Percentiles rank a stretch among this genome's conserved stretches.
Evolutionary conservation across 2,113 vertebrate species (phyloP).

Genomic region (Cercocebus atys): DNA sequence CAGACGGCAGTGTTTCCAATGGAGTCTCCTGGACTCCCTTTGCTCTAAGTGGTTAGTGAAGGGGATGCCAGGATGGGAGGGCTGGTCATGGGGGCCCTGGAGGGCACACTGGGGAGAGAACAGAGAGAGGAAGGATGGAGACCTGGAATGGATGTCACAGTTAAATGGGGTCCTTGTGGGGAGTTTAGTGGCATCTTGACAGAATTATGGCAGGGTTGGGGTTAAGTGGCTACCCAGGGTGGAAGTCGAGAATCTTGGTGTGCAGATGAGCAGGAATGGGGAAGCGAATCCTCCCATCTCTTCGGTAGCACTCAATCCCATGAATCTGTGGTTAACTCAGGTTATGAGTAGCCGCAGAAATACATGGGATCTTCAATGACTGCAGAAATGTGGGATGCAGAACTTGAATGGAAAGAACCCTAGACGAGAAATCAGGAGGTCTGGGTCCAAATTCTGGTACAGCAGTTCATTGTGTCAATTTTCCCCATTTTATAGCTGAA

Average conservation of each 20-base stretch:
- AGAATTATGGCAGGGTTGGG: neutral
- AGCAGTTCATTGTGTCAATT: too few relatives aligned
- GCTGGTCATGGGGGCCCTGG: too few relatives aligned
- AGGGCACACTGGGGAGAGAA: neutral
- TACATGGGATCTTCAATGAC: too few relatives aligned
- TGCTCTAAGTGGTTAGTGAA: neutral
- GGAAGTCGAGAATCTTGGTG: neutral
- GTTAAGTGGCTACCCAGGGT: neutral
- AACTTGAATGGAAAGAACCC: too few relatives aligned
- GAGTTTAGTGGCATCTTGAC: neutral
- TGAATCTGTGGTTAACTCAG: too few relatives aligned
- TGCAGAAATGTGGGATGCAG: too few relatives aligned
- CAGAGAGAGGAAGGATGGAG: neutral
- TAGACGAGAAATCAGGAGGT: too few relatives aligned
- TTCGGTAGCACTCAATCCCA: too few relatives aligned
- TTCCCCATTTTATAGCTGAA: too few relatives aligned
- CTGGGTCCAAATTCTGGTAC: too few relatives aligned
- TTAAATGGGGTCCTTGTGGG: neutral
- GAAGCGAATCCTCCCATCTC: fast-evolving
- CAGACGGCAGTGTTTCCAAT: neutral
- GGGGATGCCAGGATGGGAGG: too few relatives aligned
- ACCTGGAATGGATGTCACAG: neutral
- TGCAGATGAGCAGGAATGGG: fast-evolving
- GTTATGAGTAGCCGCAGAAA: too few relatives aligned
- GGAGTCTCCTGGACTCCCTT: neutral